phyloP scores from a whole-genome alignment of 2,113 vertebrate genomes.

The Trogon melanurus region DNA sequence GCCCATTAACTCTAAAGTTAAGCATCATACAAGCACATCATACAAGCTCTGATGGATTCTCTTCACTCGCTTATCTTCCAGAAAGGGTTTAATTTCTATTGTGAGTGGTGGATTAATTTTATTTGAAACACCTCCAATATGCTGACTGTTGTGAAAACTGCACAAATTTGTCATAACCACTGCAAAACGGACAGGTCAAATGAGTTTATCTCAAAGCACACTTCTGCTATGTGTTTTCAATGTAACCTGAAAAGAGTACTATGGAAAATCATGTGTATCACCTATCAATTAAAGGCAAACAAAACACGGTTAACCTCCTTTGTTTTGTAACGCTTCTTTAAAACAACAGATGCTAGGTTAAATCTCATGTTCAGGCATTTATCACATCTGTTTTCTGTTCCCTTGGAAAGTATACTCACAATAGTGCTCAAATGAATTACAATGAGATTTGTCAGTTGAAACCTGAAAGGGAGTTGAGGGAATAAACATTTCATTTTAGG shows the following conservation, averaged over 20 bases:
- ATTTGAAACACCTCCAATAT: neutral
- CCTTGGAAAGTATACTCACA: constrained; percentile 25
- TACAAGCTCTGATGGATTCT: neutral
- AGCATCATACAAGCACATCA: neutral
- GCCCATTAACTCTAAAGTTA: neutral
- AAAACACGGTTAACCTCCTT: neutral
- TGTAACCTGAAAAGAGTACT: neutral
- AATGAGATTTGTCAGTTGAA: constrained; percentile 37
- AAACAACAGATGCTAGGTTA: constrained; percentile 25
- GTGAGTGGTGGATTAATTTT: neutral
- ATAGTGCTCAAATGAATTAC: constrained; percentile 21
- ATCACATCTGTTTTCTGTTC: constrained; percentile 36
- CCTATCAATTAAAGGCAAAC: neutral
- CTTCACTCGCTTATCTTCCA: neutral
- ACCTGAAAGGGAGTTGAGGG: constrained; percentile 3
- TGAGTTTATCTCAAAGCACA: neutral
- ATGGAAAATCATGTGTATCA: constrained; percentile 17
- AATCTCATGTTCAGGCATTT: constrained; percentile 45
- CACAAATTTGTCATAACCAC: neutral
- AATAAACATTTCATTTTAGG: constrained; percentile 20
- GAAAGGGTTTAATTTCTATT: neutral
- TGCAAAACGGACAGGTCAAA: neutral
- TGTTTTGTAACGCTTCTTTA: constrained; percentile 8
- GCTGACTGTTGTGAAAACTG: neutral
- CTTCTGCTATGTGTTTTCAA: neutral